Base-by-base conservation (phyloP, 2,113 vertebrate species). In the Oostethus manadensis region DNA sequence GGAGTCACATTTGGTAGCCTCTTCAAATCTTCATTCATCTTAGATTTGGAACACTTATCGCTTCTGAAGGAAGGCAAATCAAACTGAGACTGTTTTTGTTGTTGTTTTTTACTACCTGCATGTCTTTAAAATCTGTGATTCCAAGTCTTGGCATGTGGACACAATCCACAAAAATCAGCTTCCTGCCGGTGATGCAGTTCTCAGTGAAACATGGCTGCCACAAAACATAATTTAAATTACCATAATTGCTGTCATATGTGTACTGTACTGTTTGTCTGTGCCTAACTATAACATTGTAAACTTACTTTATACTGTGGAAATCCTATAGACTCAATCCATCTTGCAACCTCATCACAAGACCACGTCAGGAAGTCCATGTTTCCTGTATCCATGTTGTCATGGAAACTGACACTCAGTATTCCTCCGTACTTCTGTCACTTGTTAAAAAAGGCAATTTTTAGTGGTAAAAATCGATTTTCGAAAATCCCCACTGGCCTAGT, bases 201-300 rank as follows among this genome's bases (percentile, higher is more conserved):
- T 88, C 67, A 1, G 79, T 91, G 84, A 98, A 96, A 77, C 96
- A 96, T 7, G 80, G 91, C 94, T 99, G 86, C 51, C 16, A 78
- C 21, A 64, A 29, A 56, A 51, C 71, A 11, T 5, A 40, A 57
- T 11, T 9, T 10, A 2, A 57, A 1, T 45, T 38, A 57, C 15
- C 21, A 44, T 9, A 13, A 22, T 40, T 13, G 23, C 7, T 9
- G 8, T 14, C 3, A 10, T 18, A 18, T 49, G 3, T 1, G 11
- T 18, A 3, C 10, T 13, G n/a, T 45, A 42, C 47, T 46, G 22
- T 33, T 21, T 46, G 42, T 33, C 9, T 38, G 1, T 5, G 10
- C 20, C 33, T 7, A 15, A 8, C 22, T 33, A 11, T 26, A 10
- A 21, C 3, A 22, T n/a, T 40, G 20, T 20, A 33, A 45, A 67